phyloP scores from a whole-genome alignment of 2,113 vertebrate species.

The Chaetorhynchus papuensis region DNA sequence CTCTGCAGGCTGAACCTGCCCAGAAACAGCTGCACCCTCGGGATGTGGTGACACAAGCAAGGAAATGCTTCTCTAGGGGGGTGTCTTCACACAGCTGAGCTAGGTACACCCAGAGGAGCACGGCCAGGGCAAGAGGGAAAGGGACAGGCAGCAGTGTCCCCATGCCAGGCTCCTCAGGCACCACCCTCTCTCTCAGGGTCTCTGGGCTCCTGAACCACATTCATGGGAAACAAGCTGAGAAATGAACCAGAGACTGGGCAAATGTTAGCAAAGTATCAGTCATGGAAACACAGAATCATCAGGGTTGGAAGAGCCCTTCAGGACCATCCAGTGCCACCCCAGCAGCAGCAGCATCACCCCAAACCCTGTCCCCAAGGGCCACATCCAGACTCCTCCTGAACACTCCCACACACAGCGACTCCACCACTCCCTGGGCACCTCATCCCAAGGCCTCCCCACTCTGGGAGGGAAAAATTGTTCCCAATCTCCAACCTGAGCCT shows the following conservation, averaged over 20 bases:
- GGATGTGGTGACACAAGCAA: background rate
- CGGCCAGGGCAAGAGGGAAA: background rate
- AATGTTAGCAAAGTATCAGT: background rate
- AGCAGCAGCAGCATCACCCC: background rate
- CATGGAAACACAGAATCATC: background rate
- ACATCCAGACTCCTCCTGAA: background rate
- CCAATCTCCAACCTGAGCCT: accelerated
- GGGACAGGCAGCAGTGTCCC: background rate
- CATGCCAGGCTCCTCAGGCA: background rate
- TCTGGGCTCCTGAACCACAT: background rate
- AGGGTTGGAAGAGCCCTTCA: background rate
- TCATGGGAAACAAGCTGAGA: background rate
- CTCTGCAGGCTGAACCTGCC: background rate
- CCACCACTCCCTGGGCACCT: background rate
- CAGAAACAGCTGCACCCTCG: background rate
- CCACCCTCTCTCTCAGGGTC: background rate
- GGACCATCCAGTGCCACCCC: accelerated
- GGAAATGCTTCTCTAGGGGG: background rate
- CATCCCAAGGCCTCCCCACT: background rate
- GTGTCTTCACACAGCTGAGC: background rate
- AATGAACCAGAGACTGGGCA: background rate
- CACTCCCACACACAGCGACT: background rate
- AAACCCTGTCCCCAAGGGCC: background rate
- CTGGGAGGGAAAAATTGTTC: accelerated
- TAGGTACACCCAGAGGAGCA: background rate